Base-by-base conservation (phyloP, 2,113 vertebrate species). In the Tretioscincus oriximinensis region DNA sequence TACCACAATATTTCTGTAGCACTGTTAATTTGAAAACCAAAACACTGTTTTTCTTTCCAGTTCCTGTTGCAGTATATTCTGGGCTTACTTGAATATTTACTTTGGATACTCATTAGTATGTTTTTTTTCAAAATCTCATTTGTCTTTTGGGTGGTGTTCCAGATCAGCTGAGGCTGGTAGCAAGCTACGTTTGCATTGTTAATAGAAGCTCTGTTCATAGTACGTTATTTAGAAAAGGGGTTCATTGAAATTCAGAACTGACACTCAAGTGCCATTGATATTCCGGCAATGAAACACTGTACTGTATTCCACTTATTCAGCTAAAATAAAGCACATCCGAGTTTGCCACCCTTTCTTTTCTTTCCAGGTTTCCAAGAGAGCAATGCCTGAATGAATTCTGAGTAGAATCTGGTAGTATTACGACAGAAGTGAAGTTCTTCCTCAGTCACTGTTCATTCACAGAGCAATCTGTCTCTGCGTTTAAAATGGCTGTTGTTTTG, bases 231-330 rank as follows among this genome's bases (percentile, higher is more conserved):
- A 45, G 61, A 20, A 31, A 7, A 16, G 65, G 21, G 45, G 41
- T 60, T 73, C 28, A 31, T 80, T 72, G n/a, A 64, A 9, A 64
- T 80, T 80, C 68, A 64, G 58, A 28, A 29, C n/a, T 16, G 68
- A 9, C 22, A 5, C 58, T 47, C 54, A 0, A n/a, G 14, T 5
- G 22, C 78, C 69, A 80, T 72, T 80, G 78, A 72, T 41, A 64
- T 80, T 80, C 78, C 28, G n/a, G 24, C 2, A n/a, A 54, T 28
- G 49, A 8, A n/a, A 22, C 31, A 7, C 9, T 41, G 41, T 41
- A 16, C 41, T 73, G 54, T 58, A n/a, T 63, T 61, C 51, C 29
- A 58, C 71, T 54, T 60, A 41, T 35, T 70, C 54, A 60, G 16
- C 28, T 54, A 35, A 74, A 60, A 61, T 74, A 24, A 54, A 60